phyloP scores from a whole-genome alignment of 2,797 vertebrate species.

The Pipistrellus nathusii region DNA sequence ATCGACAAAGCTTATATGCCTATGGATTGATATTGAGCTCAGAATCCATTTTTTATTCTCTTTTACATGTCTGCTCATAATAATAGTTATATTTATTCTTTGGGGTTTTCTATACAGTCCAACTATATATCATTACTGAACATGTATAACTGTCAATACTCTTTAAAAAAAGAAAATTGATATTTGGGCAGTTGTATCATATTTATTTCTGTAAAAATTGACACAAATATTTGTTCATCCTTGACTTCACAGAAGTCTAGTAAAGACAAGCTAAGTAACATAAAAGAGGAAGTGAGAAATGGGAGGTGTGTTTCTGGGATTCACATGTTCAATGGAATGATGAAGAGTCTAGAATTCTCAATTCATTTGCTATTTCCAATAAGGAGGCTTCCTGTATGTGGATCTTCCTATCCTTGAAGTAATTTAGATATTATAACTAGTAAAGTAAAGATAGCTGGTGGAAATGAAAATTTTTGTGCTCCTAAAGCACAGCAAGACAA shows the following conservation, averaged over 20 bases:
- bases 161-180: not conserved
- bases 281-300: not conserved
- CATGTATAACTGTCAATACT: not conserved
- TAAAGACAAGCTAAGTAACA: not conserved
- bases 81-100: not conserved
- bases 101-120: not conserved
- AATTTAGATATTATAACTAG: not conserved
- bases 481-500: not conserved
- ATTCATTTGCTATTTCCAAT: not conserved
- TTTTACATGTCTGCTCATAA: not conserved
- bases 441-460: not conserved
- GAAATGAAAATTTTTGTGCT: not conserved
- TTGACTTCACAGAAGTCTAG: constrained; percentile 4
- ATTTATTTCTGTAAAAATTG: constrained; percentile 11
- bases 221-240: not conserved
- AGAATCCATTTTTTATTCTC: not conserved
- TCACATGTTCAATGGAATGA: not conserved
- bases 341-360: not conserved
- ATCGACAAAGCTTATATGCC: not conserved
- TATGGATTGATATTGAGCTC: not conserved
- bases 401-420: not conserved
- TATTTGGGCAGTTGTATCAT: not conserved
- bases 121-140: not conserved
- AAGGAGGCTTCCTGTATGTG: not conserved
- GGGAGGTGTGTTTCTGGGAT: not conserved